A percentile compares a stretch with the other conserved stretches of the same genome.
Conservation (phyloP, 2,888 invertebrate genomes). For the Fragum fragum region DNA sequence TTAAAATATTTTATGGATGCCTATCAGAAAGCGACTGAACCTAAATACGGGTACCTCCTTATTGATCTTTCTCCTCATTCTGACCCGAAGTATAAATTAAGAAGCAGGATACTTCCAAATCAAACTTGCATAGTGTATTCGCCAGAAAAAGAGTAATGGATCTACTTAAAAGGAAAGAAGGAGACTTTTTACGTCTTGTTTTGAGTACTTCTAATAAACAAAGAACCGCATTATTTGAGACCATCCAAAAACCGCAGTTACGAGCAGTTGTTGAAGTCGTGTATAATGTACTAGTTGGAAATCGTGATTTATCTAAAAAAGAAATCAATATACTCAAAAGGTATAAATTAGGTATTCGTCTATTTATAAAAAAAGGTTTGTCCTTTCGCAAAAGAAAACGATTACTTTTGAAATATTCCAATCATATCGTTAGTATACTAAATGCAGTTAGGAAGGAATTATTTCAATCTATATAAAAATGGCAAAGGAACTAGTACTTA, state of each 20-base stretch:
- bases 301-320: constrained; percentile 10
- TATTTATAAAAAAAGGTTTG: constrained; percentile 30
- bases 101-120: constrained; percentile 52
- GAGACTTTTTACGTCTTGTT: constrained; percentile 37
- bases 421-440: constrained; percentile 39
- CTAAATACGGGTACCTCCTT: constrained; percentile 52
- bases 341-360: constrained; percentile 44
- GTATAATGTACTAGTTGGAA: constrained; percentile 39
- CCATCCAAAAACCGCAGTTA: constrained; percentile 39
- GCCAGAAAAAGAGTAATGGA: constrained; percentile 37
- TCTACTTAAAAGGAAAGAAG: constrained; percentile 33
- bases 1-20: constrained; percentile 50
- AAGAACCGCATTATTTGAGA: constrained; percentile 34
- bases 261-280: constrained; percentile 45
- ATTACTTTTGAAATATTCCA: constrained; percentile 39
- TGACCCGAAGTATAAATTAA: constrained; percentile 52
- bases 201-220: constrained; percentile 33
- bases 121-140: constrained; percentile 45
- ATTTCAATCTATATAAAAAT: constrained; percentile 10
- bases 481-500: constrained; percentile 41
- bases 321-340: constrained; percentile 30
- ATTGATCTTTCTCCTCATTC: constrained; percentile 58
- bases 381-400: constrained; percentile 34
- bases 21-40: constrained; percentile 47
- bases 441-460: constrained; percentile 36